Base-by-base conservation (phyloP, 2,888 invertebrate species). In the Conops quadrifasciatus region DNA sequence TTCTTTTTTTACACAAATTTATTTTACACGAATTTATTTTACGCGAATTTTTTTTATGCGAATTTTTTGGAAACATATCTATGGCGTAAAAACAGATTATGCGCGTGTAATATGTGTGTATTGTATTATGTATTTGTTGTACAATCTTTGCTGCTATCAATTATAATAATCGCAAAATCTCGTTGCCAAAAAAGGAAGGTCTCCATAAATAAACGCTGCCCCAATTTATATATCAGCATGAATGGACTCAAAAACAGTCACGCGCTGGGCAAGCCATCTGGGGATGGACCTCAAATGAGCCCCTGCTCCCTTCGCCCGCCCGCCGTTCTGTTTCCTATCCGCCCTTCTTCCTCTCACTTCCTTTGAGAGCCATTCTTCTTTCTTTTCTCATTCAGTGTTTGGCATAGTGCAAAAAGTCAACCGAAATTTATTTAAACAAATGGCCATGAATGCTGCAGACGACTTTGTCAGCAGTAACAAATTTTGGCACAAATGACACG, bases 401-500 rank as follows among this genome's bases (percentile, higher is more conserved):
- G 19, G 62, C 45, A 26, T 5, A n/a, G 26, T 63, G 13, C 13
- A 47, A 63, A 47, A 63, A 63, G 24, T 19, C 62, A 43, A 62
- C 62, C 65, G 30, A 65, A 67, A 67, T 67, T 67, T 60, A 60
- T 67, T 67, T 62, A 68, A 68, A 62, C 51, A 68, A 68, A 62
- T 68, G 68, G 59, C 59, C 59, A 67, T 60, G 67, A 47, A 67
- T 60, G 67, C 45, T 24, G 30, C 19, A 16, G 62, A 68, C 68
- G 68, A 68, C 67, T 62, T 68, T 68, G 68, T 68, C 68, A 68
- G 30, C 60, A 62, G 30, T 68, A 62, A 68, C 62, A 62, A 68
- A 68, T 68, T 68, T 68, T 68, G 68, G 68, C 68, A 68, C 68
- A 68, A 68, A 68, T 68, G 60, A 68, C 68, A 68, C 68, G 36